These are phyloP conservation scores for rat (Rattus norvegicus) DNA, from an alignment of 2,113 vertebrate genomes.

Conservation along the genomic window DNA sequence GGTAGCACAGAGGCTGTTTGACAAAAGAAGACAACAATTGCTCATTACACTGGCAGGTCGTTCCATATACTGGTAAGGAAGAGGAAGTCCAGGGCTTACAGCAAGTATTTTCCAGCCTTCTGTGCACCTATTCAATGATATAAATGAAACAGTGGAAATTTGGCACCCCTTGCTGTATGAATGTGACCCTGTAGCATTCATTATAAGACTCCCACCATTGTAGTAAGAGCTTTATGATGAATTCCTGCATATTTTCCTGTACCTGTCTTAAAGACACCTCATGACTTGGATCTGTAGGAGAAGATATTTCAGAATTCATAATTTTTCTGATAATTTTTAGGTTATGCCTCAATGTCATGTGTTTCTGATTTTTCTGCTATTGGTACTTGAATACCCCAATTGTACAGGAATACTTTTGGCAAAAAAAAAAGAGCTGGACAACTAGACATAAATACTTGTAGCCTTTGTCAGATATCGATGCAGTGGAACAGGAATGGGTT, in stretches of 20 bases:
- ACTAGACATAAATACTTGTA: background rate
- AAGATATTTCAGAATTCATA: background rate
- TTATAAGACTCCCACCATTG: rapidly evolving
- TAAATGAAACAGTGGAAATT: background rate
- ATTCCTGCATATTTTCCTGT: background rate
- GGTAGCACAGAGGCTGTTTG: background rate
- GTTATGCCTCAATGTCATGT: background rate
- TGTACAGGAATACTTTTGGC: too few species aligned
- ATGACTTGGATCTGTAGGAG: background rate
- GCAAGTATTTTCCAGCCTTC: background rate
- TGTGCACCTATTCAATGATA: background rate
- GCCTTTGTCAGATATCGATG: too few species aligned
- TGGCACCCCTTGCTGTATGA: background rate
- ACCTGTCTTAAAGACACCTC: background rate
- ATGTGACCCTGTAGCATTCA: background rate
- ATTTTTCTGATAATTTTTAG: background rate
- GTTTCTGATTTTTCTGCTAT: background rate
- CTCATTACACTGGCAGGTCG: background rate
- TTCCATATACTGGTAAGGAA: background rate
- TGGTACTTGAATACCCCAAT: rapidly evolving
- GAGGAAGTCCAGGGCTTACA: background rate
- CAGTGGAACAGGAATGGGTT: rapidly evolving
- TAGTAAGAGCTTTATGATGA: rapidly evolving
- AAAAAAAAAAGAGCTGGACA: too few species aligned
- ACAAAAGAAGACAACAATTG: background rate